Evolutionary conservation across 2,797 vertebrate species (phyloP), one percentile per base, ranked within the genome.

Genomic region (Geotrypetes seraphini): DNA sequence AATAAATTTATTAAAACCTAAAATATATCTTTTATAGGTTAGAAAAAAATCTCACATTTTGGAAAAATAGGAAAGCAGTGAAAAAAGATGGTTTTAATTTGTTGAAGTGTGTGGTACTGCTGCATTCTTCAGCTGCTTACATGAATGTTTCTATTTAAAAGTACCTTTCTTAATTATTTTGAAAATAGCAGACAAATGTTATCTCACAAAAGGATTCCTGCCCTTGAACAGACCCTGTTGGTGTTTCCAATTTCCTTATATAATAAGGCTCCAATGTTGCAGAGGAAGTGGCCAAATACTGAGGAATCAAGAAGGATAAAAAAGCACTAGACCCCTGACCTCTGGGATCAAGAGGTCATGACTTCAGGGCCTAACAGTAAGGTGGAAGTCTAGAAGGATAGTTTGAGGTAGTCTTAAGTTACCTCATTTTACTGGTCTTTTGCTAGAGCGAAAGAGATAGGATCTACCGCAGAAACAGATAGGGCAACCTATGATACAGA

Each of bases 231-330:
- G 30, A 33, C 50, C n/a, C 5, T 10, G 4, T 64, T 39, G 34
- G 70, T 79, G 77, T 81, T 85, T 87, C 73, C 73, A 85, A 86
- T 86, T 85, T 85, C 83, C 81, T 79, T 69, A 69, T 60, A 65
- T 75, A 84, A 84, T 67, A 66, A 79, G 64, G 61, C 62, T 63
- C 59, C 60, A 50, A 49, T 70, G 78, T 67, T 36, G 22, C 47
- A 48, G 58, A 78, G 80, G 80, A 84, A 84, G 73, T 26, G 62
- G 63, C 60, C 52, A 72, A 72, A 73, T 73, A 66, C 62, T 28
- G 59, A 54, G 61, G 63, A 81, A 75, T 73, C 62, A 65, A 64
- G 55, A 63, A 33, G 75, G 79, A 79, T 78, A 62, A 77, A 67
- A 69, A 68, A 69, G 45, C 65, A 65, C 66, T 53, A 71, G 80